Evolutionary conservation across 2,797 vertebrate species (phyloP).

Genomic region (Poeciliopsis paucimaculata): DNA sequence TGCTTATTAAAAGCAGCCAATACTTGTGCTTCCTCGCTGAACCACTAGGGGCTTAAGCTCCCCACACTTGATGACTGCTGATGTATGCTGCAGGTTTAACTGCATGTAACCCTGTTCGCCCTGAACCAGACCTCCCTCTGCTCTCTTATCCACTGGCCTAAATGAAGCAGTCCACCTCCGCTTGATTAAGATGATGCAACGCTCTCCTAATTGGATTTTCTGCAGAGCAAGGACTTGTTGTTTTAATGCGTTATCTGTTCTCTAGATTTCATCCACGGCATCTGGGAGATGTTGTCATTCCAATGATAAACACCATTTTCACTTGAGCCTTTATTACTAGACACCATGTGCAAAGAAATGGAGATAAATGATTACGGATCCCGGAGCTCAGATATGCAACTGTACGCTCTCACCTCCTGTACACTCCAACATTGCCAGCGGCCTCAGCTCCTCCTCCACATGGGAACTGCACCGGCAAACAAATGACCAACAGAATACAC

Average conservation of each 20-base stretch:
- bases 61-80: constrained; percentile 63
- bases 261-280: constrained; percentile 73
- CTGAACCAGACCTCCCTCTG: constrained; percentile 72
- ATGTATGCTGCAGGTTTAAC: constrained; percentile 71
- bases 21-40: constrained; percentile 48
- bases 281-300: constrained; percentile 82
- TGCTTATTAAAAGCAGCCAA: constrained; percentile 48
- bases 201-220: constrained; percentile 77
- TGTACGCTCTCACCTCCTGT: constrained; percentile 75
- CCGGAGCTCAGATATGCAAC: constrained; percentile 75
- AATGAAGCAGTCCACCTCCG: constrained; percentile 73
- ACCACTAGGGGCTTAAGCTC: constrained; percentile 82
- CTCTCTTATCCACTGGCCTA: constrained; percentile 68
- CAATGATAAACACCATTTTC: constrained; percentile 82
- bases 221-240: constrained; percentile 72
- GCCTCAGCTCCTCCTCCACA: constrained; percentile 64
- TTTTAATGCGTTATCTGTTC: constrained; percentile 76
- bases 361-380: constrained; percentile 82
- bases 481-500: constrained; percentile 77
- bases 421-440: constrained; percentile 50
- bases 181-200: constrained; percentile 78
- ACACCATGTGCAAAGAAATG: constrained; percentile 77
- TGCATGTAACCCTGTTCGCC: constrained; percentile 65
- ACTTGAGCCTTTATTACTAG: constrained; percentile 80
- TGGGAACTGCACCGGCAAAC: constrained; percentile 71